A percentile compares a stretch with the other conserved stretches of the same genome.
Evolutionary conservation across 2,888 invertebrate species (phyloP).

Genomic region (Mayetiola destructor): DNA sequence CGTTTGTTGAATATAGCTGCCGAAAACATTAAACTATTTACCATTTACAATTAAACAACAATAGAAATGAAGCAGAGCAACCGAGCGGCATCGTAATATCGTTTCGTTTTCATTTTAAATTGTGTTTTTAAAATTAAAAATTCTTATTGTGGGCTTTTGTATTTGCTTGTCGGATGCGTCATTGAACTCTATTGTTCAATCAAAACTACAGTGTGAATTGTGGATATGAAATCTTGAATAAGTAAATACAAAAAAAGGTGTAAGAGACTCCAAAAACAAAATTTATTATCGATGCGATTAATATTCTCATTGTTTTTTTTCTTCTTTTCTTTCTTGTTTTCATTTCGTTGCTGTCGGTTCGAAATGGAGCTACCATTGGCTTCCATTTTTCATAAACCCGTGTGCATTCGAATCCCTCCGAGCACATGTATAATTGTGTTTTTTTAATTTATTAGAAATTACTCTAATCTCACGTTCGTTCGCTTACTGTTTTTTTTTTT

Average conservation of each 20-base stretch:
- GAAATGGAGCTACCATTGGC: no score
- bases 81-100: no score
- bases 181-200: conserved; percentile 12
- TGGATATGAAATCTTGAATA: neutral
- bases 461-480: neutral
- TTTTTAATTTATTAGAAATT: conserved; percentile 3
- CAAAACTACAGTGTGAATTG: no score
- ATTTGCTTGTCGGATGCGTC: conserved; percentile 5
- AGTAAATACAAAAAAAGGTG: neutral
- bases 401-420: neutral
- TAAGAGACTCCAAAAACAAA: neutral
- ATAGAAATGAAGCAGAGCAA: conserved; percentile 1
- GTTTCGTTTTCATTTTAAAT: neutral
- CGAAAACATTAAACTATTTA: conserved; percentile 1
- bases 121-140: conserved; percentile 4
- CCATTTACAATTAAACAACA: no score
- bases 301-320: neutral
- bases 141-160: neutral
- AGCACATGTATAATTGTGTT: no score
- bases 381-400: neutral
- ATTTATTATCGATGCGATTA: conserved; percentile 6
- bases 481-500: no score
- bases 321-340: no score
- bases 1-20: neutral
- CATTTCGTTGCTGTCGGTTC: no score